A percentile compares a stretch with the other conserved stretches of the same genome.
phyloP scores from a whole-genome alignment of 2,113 vertebrate genomes.

The Calidris pygmaea region DNA sequence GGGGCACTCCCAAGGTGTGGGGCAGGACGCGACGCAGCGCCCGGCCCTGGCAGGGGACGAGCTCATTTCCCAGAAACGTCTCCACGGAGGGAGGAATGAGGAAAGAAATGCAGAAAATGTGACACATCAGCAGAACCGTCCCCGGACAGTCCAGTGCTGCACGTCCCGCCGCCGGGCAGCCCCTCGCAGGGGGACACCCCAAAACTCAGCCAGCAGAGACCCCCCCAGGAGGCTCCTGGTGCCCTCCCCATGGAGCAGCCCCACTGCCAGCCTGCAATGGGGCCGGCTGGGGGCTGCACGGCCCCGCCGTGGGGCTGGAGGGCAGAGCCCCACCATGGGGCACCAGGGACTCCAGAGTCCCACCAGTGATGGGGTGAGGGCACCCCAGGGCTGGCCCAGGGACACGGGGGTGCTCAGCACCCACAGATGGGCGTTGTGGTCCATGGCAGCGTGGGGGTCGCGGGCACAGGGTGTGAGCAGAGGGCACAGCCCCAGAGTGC shows the following conservation, averaged over 20 bases:
- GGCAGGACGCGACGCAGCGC: neutral
- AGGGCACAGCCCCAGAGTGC: neutral
- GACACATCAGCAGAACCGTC: slow-evolving; percentile 61
- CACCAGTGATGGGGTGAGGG: rapidly evolving
- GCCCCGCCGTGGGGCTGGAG: neutral
- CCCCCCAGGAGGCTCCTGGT: neutral
- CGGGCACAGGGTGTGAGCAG: neutral
- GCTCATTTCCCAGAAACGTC: neutral
- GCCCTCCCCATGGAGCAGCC: rapidly evolving
- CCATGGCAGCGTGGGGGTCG: neutral
- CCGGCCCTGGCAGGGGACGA: neutral
- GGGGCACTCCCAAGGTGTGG: neutral
- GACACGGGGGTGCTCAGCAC: neutral
- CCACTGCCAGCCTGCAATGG: neutral
- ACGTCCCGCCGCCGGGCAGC: neutral
- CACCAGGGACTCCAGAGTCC: neutral
- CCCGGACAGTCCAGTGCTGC: neutral
- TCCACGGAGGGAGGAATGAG: slow-evolving; percentile 26
- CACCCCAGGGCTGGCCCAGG: no score
- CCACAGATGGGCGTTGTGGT: rapidly evolving
- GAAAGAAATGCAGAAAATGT: slow-evolving; percentile 61
- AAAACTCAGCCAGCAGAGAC: rapidly evolving
- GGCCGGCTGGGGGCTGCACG: neutral
- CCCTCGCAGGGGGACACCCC: neutral
- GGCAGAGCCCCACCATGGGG: neutral